A percentile compares a stretch with the other conserved stretches of the same genome.
These are phyloP conservation scores for Drepana arcuata DNA, from an alignment of 1,140 invertebrate genomes.

Conservation along the genomic window DNA sequence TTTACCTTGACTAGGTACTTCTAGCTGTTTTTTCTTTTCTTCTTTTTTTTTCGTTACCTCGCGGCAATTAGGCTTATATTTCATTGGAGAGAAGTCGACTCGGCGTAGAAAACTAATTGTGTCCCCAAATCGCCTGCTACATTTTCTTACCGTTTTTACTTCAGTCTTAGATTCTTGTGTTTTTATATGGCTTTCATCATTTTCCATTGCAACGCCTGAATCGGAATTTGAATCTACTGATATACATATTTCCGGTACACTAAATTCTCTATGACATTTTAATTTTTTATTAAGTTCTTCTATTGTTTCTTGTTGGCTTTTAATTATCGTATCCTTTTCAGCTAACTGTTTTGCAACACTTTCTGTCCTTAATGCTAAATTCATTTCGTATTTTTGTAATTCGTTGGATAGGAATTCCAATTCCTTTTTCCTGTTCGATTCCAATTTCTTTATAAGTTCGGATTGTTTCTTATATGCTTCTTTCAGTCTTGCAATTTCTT, in stretches of 20 bases:
- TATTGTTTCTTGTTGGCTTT: slow-evolving; percentile 44
- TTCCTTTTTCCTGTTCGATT: slow-evolving; percentile 56
- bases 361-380: slow-evolving; percentile 47
- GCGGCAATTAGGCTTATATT: slow-evolving; percentile 50
- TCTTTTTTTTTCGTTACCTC: slow-evolving; percentile 50
- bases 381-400: slow-evolving; percentile 58
- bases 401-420: slow-evolving; percentile 54
- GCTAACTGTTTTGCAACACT: slow-evolving; percentile 45
- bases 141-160: slow-evolving; percentile 47
- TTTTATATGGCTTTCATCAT: slow-evolving; percentile 44
- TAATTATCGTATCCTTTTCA: slow-evolving; percentile 52
- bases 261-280: slow-evolving; percentile 25
- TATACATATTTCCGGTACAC: slow-evolving; percentile 43
- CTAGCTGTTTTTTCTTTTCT: slow-evolving; percentile 46
- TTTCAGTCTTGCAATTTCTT: slow-evolving; percentile 49
- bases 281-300: slow-evolving; percentile 48
- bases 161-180: slow-evolving; percentile 33
- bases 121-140: slow-evolving; percentile 51
- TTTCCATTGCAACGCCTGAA: slow-evolving; percentile 54
- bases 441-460: slow-evolving; percentile 49
- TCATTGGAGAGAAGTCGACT: slow-evolving; percentile 66
- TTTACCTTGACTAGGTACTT: slow-evolving; percentile 29
- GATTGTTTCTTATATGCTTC: slow-evolving; percentile 43
- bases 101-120: slow-evolving; percentile 54
- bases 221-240: slow-evolving; percentile 57